Base-by-base conservation (phyloP, 2,113 vertebrate genomes). In the Ceyx margarethae region DNA sequence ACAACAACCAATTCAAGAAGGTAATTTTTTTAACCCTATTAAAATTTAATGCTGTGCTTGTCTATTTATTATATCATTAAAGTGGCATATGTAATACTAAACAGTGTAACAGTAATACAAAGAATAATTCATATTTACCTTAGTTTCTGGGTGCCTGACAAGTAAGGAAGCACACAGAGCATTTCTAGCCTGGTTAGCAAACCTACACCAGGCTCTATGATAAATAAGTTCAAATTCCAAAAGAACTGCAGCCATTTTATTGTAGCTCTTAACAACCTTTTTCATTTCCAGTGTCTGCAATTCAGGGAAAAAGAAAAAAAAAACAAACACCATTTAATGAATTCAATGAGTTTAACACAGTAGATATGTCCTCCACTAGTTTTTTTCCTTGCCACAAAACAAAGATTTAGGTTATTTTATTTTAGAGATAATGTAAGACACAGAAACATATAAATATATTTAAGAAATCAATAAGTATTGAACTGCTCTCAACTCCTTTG, bases 151-250 rank as follows among this genome's bases (percentile, higher is more conserved):
- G 17, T 96, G 94, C 35, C 96, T 94, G 85, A 91, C 95, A 86
- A 98, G 96, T 94, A 98, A 95, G 21, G 97, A 73, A 74, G 97
- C 66, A 77, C 43, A 97, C 10, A 98, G 96, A 67, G 97, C 84
- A 85, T 72, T 95, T 28, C 96, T 96, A 11, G 94, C 45, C 31
- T 82, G 79, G 65, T 98, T 96, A 68, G 97, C 98, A 73, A 97
- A 97, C 72, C 92, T 95, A 76, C 69, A 97, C 98, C 98, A 98
- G 19, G 71, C 96, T 48, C 93, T 96, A 50, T 98, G 96, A 95
- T 98, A 97, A 86, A 98, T 81, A 67, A 97, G 18, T 91, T 98
- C 98, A 67, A 98, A 98, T 92, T 98, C 97, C 81, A 98, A 29
- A 91, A 98, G 93, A 74, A 96, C 97, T 26, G 96, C 72, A 22